These are phyloP conservation scores for Thalassophryne amazonica DNA, from an alignment of 2,797 vertebrate genomes.

Conservation along the genomic window DNA sequence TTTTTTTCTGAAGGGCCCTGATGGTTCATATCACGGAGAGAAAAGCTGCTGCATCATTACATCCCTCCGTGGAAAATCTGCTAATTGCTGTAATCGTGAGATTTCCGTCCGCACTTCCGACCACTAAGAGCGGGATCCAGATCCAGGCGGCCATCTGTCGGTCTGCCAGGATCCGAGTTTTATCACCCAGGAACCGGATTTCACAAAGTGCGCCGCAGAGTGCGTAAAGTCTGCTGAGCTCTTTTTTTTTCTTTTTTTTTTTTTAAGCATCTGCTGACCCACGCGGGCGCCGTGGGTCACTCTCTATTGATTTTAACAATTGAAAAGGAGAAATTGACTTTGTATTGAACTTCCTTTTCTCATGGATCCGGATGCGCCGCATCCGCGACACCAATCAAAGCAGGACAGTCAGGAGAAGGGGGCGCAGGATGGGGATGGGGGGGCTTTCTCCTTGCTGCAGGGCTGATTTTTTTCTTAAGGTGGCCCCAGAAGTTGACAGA, in stretches of 20 bases:
- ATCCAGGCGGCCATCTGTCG: conserved; percentile 62
- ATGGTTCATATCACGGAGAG: conserved; percentile 10
- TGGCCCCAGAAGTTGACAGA: conserved; percentile 39
- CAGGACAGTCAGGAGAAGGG: conserved; percentile 73
- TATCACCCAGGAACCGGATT: conserved; percentile 27
- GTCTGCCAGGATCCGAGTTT: conserved; percentile 24
- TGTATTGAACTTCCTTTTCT: conserved; percentile 79
- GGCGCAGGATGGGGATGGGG: neutral
- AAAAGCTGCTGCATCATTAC: conserved; percentile 50
- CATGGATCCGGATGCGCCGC: conserved; percentile 78
- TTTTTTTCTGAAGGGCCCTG: conserved; percentile 10
- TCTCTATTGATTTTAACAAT: conserved; percentile 75
- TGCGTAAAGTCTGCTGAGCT: neutral
- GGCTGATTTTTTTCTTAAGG: conserved; percentile 71
- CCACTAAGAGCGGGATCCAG: conserved; percentile 55
- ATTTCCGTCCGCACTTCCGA: conserved; percentile 70
- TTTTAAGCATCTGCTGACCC: conserved; percentile 40
- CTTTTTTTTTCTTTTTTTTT: neutral
- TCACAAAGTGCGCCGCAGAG: conserved; percentile 8
- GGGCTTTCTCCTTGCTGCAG: conserved; percentile 49
- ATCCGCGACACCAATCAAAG: conserved; percentile 80
- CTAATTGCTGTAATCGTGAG: conserved; percentile 69
- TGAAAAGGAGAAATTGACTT: conserved; percentile 81
- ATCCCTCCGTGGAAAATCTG: conserved; percentile 59
- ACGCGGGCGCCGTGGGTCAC: conserved; percentile 49